A percentile compares a stretch with the other conserved stretches of the same genome.
Conservation (phyloP, 2,888 invertebrate genomes). For the Trachelus troglodyta region DNA sequence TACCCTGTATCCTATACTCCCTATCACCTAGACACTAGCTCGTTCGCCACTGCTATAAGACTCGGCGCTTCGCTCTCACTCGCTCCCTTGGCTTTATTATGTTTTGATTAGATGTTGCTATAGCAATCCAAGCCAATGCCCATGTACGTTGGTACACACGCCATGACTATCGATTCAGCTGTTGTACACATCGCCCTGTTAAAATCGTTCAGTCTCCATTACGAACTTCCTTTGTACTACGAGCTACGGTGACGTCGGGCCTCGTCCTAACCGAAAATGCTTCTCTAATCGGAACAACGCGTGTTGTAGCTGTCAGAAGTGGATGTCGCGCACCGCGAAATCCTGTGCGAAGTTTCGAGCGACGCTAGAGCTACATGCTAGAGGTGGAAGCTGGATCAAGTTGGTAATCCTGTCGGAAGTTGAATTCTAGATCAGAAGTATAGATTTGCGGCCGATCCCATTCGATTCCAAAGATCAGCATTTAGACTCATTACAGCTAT, state of each 20-base stretch:
- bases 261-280: not conserved
- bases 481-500: not conserved
- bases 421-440: not conserved
- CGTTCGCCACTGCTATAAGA: not conserved
- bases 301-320: not conserved
- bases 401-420: not conserved
- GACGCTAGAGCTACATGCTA: not conserved
- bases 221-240: not conserved
- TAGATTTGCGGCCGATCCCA: not conserved
- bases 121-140: conserved; percentile 46
- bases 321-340: not conserved
- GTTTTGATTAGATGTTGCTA: conserved; percentile 60
- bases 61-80: not conserved
- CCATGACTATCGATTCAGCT: conserved; percentile 33
- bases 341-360: not conserved
- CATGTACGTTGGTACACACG: conserved; percentile 14
- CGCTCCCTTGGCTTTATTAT: conserved; percentile 31
- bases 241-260: not conserved
- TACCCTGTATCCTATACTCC: not conserved
- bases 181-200: not conserved
- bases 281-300: not conserved
- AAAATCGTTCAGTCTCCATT: not conserved
- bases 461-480: not conserved
- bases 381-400: not conserved
- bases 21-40: not conserved